phyloP scores from a whole-genome alignment of 2,888 invertebrate species.

The Nephrotoma flavescens region DNA sequence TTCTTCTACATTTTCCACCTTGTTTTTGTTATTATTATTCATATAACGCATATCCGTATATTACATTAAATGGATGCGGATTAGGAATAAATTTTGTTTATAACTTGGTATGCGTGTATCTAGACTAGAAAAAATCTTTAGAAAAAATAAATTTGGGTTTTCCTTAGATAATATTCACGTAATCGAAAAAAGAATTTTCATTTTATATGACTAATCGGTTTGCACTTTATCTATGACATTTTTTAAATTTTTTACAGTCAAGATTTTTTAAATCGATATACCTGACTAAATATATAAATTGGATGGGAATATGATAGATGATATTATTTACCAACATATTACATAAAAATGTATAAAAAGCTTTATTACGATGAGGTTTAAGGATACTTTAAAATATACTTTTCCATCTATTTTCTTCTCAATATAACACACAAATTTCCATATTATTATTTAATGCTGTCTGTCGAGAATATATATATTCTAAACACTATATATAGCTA shows the following conservation, averaged over 20 bases:
- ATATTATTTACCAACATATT: neutral
- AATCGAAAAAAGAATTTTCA: neutral
- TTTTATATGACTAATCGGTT: neutral
- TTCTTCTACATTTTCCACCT: neutral
- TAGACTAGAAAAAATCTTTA: too few species aligned
- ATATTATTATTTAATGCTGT: neutral
- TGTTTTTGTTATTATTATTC: neutral
- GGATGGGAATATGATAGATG: neutral
- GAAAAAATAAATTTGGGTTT: neutral
- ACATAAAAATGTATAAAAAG: neutral
- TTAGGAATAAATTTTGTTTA: neutral
- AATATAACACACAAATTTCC: neutral
- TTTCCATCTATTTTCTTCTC: neutral
- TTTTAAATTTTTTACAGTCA: neutral
- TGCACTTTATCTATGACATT: neutral
- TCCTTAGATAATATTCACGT: neutral
- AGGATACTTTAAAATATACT: neutral
- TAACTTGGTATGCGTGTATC: too few species aligned
- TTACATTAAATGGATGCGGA: neutral
- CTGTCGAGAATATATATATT: neutral
- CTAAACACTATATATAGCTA: neutral
- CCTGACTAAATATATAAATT: neutral
- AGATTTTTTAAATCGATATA: neutral
- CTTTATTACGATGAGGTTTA: neutral
- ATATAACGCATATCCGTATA: neutral